A percentile compares a stretch with the other conserved stretches of the same genome.
phyloP scores from a whole-genome alignment of 1,140 invertebrate genomes.

The Lepidotrigona ventralis region DNA sequence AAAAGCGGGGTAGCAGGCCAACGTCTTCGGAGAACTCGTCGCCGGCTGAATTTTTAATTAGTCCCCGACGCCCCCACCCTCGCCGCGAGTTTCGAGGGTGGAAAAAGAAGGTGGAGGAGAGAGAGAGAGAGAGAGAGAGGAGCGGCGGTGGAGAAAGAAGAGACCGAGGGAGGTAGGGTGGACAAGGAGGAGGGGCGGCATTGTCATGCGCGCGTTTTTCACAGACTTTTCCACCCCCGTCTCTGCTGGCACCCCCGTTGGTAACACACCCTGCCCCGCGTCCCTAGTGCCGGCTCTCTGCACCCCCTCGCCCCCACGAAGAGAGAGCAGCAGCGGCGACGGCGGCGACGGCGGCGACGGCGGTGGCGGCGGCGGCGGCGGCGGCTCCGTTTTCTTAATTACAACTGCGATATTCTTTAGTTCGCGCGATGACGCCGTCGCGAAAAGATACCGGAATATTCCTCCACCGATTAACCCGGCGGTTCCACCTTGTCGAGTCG shows the following conservation, averaged over 20 bases:
- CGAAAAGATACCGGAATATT: constrained; percentile 76
- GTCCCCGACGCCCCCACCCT: constrained; percentile 69
- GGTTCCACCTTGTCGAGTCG: not conserved
- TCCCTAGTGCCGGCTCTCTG: constrained; percentile 9
- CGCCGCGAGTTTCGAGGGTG: not conserved
- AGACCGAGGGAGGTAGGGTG: constrained; percentile 49
- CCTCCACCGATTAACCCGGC: constrained; percentile 54
- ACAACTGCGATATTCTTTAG: constrained; percentile 80
- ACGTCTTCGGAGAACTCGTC: constrained; percentile 70
- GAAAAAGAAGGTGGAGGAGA: not conserved
- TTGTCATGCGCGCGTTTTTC: constrained; percentile 81
- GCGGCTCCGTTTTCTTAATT: constrained; percentile 79
- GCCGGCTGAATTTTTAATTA: constrained; percentile 79
- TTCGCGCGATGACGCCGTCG: constrained; percentile 78
- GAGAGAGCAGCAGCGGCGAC: constrained; percentile 30
- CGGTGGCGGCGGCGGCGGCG: constrained; percentile 55
- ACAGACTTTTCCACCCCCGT: constrained; percentile 78
- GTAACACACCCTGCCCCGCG: constrained; percentile 45
- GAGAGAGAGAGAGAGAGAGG: constrained; percentile 1
- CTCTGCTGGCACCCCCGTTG: constrained; percentile 53
- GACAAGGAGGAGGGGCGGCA: constrained; percentile 69
- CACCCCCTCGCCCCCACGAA: constrained; percentile 42
- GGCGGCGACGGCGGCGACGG: constrained; percentile 46
- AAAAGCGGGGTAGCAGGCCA: constrained; percentile 65
- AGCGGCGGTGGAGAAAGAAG: constrained; percentile 44